Evolutionary conservation across 2,113 vertebrate genomes (phyloP), one percentile per base, ranked within the genome.

Genomic region (Brachyhypopomus occidentalis): DNA sequence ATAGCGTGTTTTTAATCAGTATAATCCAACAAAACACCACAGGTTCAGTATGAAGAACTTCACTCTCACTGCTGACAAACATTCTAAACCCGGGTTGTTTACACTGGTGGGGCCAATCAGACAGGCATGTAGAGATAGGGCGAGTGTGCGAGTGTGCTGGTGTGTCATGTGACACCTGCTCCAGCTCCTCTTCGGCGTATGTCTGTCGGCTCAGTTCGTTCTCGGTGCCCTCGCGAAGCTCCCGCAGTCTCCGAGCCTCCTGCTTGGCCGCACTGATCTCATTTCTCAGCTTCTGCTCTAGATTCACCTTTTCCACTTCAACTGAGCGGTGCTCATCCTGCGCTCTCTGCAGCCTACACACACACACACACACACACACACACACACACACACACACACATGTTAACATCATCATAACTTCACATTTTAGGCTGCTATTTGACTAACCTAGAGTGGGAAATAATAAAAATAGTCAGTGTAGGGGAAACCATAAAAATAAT

Each of bases 151-250:
- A 52, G 45, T 52, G 45, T 52, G 45, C 12, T 12, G 9, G 45
- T 52, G 41, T 52, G 5, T 6, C 74, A 45, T 20, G 4, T 11
- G 16, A 16, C 34, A 98, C 97, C 96, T 98, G 97, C 62, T 96
- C 96, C 90, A 99, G 89, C 86, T 99, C 97, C 78, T 99, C 95
- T 92, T 98, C 97, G 0, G 96, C 96, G 0, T 98, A 97, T 4
- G 95, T 97, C 90, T 97, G 97, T 0, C 94, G 84, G 87, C 95
- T 97, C 76, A 95, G 92, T 84, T 98, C 93, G 0, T 96, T 98
- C 92, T 95, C 95, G 0, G 95, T 94, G 52, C 96, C 97, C 80
- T 96, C 94, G 0, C 96, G 91, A 9, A 98, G 93, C 80, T 96
- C 94, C 0, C 91, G 91, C 22, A 98, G 92, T 6, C 97, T 86